phyloP scores from a whole-genome alignment of 2,113 vertebrate genomes.

The Podocnemis expansa region DNA sequence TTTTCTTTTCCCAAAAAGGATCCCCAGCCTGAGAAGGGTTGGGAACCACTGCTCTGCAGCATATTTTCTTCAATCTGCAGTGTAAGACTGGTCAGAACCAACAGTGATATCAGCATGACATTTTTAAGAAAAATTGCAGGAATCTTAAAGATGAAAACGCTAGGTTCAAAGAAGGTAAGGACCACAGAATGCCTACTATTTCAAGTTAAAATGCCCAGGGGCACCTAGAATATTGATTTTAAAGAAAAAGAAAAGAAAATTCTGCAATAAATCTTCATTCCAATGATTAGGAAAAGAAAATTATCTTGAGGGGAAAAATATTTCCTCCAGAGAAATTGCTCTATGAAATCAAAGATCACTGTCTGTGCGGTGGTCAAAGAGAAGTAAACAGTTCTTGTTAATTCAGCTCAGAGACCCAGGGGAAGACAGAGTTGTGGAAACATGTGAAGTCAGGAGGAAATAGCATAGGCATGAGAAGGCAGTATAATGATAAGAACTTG shows the following conservation, averaged over 20 bases:
- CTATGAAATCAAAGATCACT: fast-evolving
- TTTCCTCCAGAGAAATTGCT: background rate
- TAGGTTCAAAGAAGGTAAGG: background rate
- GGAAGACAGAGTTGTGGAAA: background rate
- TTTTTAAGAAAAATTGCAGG: constrained; percentile 8
- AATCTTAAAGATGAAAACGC: background rate
- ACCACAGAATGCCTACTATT: background rate
- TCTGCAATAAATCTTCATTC: background rate
- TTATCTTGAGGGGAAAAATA: background rate
- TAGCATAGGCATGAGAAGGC: background rate
- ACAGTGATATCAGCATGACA: background rate
- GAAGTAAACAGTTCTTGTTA: background rate
- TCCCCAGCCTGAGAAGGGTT: no score
- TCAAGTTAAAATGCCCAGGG: background rate
- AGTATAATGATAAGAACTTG: background rate
- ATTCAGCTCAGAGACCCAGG: background rate
- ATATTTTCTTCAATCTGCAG: background rate
- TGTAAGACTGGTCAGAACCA: background rate
- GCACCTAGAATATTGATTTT: background rate
- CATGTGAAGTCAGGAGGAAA: background rate
- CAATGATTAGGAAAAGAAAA: background rate
- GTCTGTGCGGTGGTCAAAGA: background rate
- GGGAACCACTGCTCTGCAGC: no score
- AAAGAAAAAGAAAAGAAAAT: background rate
- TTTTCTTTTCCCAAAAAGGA: no score